Base-by-base conservation (phyloP, 2,797 vertebrate species). In the Sternarchorhynchus goeldii region DNA sequence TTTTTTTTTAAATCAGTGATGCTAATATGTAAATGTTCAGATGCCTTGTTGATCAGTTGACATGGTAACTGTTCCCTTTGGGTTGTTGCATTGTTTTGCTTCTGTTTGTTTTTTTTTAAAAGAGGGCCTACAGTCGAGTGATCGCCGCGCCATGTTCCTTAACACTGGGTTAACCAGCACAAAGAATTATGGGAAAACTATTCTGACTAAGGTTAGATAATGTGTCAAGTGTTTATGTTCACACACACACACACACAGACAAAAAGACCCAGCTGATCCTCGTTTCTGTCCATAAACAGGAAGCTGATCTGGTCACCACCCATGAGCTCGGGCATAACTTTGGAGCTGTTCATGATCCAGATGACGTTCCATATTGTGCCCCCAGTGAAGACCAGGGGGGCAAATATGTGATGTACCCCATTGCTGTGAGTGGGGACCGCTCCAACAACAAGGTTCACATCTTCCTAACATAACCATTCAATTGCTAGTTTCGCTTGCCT, bases 111-210 rank as follows among this genome's bases (percentile, higher is more conserved):
- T 60, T 31, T 83, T 85, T 81, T 63, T 80, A 85, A 0, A 82
- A 98, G 97, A 92, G 71, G 95, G 95, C 86, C 90, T 91, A 18
- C 93, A 94, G 18, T 90, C 94, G 5, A 93, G 82, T 55, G 91
- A 91, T 78, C 94, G 94, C 0, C 93, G 92, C 57, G 81, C 89
- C n/a, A 93, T 97, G 82, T 99, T 95, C 86, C 89, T 99, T 65
- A 99, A 99, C 91, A 99, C 97, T 14, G 97, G 97, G 41, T 91
- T 99, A 84, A 99, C 97, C 85, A 99, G 96, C 91, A 99, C 97
- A 36, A 98, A 95, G 90, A 99, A 99, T 88, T 99, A 98, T 7
- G 97, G 97, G 41, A 99, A 98, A 90, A 99, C 97, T 84, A 99
- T 99, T 85, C 94, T 99, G 62, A 99, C 97, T 10, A 99, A 99